A percentile compares a stretch with the other conserved stretches of the same genome.
Evolutionary conservation across 2,113 vertebrate species (phyloP).

Genomic region (Seriola rivoliana): DNA sequence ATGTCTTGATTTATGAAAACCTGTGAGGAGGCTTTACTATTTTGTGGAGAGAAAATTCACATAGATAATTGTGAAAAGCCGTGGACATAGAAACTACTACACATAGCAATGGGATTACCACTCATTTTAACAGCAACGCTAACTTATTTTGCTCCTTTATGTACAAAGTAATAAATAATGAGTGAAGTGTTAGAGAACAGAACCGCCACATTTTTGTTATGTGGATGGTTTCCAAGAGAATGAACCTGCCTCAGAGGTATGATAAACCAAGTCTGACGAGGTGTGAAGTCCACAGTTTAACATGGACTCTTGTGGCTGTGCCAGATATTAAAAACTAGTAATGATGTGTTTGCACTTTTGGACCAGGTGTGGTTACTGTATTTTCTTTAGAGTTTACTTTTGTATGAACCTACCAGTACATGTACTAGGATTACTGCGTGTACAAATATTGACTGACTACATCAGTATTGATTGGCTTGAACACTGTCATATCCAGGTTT

Average conservation of each 20-base stretch:
- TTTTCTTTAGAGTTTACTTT: constrained; percentile 64
- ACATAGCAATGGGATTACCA: not conserved
- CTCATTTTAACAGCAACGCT: constrained; percentile 25
- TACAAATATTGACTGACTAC: not conserved
- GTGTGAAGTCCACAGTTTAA: not conserved
- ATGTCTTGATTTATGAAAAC: not conserved
- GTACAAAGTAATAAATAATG: not conserved
- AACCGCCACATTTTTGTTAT: constrained; percentile 54
- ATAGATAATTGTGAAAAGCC: not conserved
- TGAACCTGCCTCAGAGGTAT: constrained; percentile 35
- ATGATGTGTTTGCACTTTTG: constrained; percentile 72
- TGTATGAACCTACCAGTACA: constrained; percentile 46
- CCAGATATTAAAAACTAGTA: constrained; percentile 45
- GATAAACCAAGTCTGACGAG: constrained; percentile 16
- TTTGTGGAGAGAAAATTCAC: not conserved
- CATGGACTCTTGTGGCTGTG: constrained; percentile 40
- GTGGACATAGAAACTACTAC: constrained; percentile 10
- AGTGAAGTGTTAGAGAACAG: constrained; percentile 14
- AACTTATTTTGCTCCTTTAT: constrained; percentile 53
- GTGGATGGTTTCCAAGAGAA: constrained; percentile 46
- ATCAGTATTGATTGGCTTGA: constrained; percentile 25
- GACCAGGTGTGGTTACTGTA: constrained; percentile 74
- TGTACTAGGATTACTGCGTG: constrained; percentile 21
- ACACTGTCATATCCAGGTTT: not conserved
- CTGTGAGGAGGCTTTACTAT: constrained; percentile 4